Evolutionary conservation across 1,140 invertebrate species (phyloP), one percentile per base, ranked within the genome.

Genomic region (Drosophila takahashii): DNA sequence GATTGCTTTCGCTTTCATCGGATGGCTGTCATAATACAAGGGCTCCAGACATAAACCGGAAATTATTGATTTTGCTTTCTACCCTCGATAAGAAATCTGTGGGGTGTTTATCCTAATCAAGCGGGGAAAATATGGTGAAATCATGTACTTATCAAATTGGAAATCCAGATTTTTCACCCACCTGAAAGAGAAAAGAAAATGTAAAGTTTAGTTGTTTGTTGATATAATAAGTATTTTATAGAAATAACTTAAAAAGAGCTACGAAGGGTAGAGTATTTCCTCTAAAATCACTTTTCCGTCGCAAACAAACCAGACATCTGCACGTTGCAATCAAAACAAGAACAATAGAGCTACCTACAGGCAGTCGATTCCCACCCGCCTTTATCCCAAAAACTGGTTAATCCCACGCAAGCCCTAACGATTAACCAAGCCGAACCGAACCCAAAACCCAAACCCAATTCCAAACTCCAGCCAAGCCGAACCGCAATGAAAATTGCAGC

Each of bases 281-380:
- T 18, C 0, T 6, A 16, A 42, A 44, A 36, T 34, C 41, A 57
- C 22, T 37, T 59, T 53, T 54, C 45, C 39, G n/a, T 37, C 37
- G 36, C 27, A 47, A 61, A 29, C 56, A 57, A 41, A 48, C 74
- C 77, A 89, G 83, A 89, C 83, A 87, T 87, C 83, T 73, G 67
- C 52, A 62, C 60, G 52, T 50, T 53, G 76, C 79, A 89, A 87
- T 87, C 83, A 87, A 83, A 87, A 76, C 62, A 76, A 39, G 59
- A 89, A 89, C 84, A 89, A 84, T 84, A 66, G 45, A 39, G 48
- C 42, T 15, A 32, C n/a, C 42, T 13, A 26, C 44, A 37, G 44
- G 36, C 62, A 39, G 54, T 15, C 11, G n/a, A n/a, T 34, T 48
- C n/a, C n/a, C 47, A 48, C 56, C 18, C 45, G 11, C 22, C 15